Evolutionary conservation across 92 coral and sea anemone species (phyloP).

Genomic region (Zoanthus gigantus): DNA sequence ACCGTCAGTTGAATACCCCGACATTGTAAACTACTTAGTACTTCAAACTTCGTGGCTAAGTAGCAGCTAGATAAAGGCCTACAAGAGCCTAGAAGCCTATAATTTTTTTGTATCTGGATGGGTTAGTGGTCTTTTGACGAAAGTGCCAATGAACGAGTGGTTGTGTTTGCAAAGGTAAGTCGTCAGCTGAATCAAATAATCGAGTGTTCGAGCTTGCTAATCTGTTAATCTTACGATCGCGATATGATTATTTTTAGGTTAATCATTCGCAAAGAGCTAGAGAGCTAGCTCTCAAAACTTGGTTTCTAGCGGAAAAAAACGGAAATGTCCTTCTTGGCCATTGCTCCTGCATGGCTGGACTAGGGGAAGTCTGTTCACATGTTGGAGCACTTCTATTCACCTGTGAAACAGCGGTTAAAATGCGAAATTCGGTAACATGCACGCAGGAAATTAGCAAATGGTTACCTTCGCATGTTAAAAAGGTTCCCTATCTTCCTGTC

Average conservation of each 20-base stretch:
- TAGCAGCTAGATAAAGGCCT: conserved; percentile 28
- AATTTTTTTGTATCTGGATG: too few relatives aligned
- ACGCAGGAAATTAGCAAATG: conserved; percentile 41
- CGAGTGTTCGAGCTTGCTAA: too few relatives aligned
- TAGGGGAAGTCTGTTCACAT: conserved; percentile 25
- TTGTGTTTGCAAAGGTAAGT: conserved; percentile 20
- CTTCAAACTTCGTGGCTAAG: conserved; percentile 65
- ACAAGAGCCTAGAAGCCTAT: too few relatives aligned
- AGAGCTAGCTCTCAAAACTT: neutral
- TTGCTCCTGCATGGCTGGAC: conserved; percentile 52
- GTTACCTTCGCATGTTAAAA: conserved; percentile 22
- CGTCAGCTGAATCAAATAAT: too few relatives aligned
- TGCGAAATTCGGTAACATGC: conserved; percentile 26
- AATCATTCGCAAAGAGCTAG: conserved; percentile 50
- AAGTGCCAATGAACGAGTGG: neutral
- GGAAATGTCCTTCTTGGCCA: conserved; percentile 6
- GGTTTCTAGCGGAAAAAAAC: too few relatives aligned
- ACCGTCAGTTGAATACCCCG: conserved; percentile 67
- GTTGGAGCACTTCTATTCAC: conserved; percentile 29
- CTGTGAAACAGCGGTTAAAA: conserved; percentile 37
- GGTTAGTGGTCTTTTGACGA: too few relatives aligned
- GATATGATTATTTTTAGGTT: conserved; percentile 5
- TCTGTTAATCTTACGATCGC: too few relatives aligned
- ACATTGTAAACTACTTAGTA: neutral
- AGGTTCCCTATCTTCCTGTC: conserved; percentile 33